A percentile compares a stretch with the other conserved stretches of the same genome.
Evolutionary conservation across 2,888 invertebrate genomes (phyloP).

Genomic region (Limnephilus marmoratus): DNA sequence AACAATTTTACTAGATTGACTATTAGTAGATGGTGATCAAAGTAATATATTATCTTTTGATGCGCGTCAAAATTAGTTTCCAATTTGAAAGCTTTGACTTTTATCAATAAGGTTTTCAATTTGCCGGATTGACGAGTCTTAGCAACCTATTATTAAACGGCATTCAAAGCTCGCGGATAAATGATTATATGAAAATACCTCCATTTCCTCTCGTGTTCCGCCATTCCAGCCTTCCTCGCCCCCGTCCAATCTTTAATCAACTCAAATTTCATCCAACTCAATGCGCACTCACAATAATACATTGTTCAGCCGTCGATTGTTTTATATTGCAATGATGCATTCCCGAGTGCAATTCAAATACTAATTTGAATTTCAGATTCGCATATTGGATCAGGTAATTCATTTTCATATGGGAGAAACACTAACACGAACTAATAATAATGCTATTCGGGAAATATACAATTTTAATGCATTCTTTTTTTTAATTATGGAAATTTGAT

Average conservation of each 20-base stretch:
- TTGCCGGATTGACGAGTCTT: neutral
- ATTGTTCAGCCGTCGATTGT: neutral
- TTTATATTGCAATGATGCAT: neutral
- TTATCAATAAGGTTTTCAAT: neutral
- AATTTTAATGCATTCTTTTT: too few relatives aligned
- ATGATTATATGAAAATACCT: neutral
- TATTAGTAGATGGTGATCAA: too few relatives aligned
- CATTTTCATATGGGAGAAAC: neutral
- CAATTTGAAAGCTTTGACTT: neutral
- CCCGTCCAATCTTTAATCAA: neutral
- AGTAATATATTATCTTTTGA: too few relatives aligned
- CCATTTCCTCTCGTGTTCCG: neutral
- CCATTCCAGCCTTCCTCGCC: neutral
- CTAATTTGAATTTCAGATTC: neutral
- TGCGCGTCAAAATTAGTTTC: neutral
- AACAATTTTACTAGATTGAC: too few relatives aligned
- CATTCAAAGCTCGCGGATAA: neutral
- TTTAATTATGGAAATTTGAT: too few relatives aligned
- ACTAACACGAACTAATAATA: too few relatives aligned
- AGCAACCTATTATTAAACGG: neutral
- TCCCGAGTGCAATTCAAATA: neutral
- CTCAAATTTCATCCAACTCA: neutral
- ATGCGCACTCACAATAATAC: neutral
- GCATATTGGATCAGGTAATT: neutral
- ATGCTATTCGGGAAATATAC: too few relatives aligned